Evolutionary conservation across 2,113 vertebrate species (phyloP).

Genomic region (Colossoma macropomum): DNA sequence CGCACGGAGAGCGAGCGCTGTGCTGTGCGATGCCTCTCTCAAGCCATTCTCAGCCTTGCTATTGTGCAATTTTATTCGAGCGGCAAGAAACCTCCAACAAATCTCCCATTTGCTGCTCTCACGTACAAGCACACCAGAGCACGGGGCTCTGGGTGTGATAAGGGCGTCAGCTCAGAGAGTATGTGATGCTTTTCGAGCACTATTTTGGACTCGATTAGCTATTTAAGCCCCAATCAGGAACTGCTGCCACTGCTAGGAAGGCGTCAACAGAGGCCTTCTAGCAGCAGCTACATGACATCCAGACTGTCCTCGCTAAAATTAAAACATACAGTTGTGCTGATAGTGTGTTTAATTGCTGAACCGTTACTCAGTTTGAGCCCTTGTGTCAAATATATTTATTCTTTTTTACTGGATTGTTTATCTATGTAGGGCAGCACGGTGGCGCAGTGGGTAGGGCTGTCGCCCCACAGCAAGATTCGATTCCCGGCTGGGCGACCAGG

Average conservation of each 20-base stretch:
- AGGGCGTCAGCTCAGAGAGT: slow-evolving; percentile 58
- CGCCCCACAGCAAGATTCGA: too few species aligned
- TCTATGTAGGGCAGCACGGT: too few species aligned
- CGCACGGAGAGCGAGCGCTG: slow-evolving; percentile 1
- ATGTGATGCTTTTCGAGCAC: slow-evolving; percentile 52
- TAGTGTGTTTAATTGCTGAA: too few species aligned
- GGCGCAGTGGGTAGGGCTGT: too few species aligned
- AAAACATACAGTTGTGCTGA: too few species aligned
- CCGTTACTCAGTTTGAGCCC: too few species aligned
- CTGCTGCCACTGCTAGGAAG: neutral
- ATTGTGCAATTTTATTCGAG: slow-evolving; percentile 21
- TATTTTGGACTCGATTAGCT: slow-evolving; percentile 20
- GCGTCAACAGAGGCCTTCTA: neutral
- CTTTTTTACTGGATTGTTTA: too few species aligned
- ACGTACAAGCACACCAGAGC: slow-evolving; percentile 33
- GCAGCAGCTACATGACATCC: neutral
- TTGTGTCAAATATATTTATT: too few species aligned
- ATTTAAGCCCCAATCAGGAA: neutral
- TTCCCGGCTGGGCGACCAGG: too few species aligned
- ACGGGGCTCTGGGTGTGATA: slow-evolving; percentile 62
- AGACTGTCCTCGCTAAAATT: neutral
- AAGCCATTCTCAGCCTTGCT: slow-evolving; percentile 20
- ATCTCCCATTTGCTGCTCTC: slow-evolving; percentile 50
- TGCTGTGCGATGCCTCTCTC: neutral
- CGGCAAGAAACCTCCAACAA: slow-evolving; percentile 11